Evolutionary conservation across 2,797 vertebrate genomes (phyloP).

Genomic region (Sebastes variabilis): DNA sequence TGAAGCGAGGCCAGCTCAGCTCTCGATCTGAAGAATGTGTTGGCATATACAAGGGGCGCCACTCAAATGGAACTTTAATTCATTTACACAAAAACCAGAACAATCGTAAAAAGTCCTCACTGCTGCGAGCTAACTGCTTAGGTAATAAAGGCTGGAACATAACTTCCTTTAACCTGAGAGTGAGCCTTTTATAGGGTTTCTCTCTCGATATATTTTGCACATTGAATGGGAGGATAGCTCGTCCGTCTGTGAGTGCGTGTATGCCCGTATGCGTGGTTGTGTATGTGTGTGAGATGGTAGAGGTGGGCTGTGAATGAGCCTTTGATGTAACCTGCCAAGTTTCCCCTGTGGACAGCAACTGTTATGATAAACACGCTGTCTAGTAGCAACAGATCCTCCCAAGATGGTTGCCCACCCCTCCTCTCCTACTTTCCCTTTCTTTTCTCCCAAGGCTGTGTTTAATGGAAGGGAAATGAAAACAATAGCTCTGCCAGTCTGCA

Average conservation of each 20-base stretch:
- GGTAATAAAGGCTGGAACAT: constrained; percentile 69
- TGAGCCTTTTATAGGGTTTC: constrained; percentile 44
- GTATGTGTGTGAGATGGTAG: constrained; percentile 67
- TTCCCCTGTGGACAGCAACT: constrained; percentile 82
- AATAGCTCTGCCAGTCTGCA: constrained; percentile 71
- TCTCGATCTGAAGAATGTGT: constrained; percentile 82
- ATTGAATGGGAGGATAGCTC: constrained; percentile 30
- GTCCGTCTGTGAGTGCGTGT: constrained; percentile 22
- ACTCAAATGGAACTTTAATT: constrained; percentile 82
- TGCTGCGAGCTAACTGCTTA: constrained; percentile 67
- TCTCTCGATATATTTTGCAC: constrained; percentile 29
- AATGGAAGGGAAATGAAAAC: constrained; percentile 81
- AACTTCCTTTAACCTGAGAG: constrained; percentile 68
- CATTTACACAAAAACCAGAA: constrained; percentile 78
- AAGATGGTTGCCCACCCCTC: constrained; percentile 68
- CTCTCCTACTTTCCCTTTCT: constrained; percentile 51
- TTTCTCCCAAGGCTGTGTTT: constrained; percentile 69
- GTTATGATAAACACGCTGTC: constrained; percentile 83
- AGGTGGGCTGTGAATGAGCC: constrained; percentile 76
- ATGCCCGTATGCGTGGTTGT: constrained; percentile 10
- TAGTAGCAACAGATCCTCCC: constrained; percentile 80
- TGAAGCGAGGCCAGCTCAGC: constrained; percentile 73
- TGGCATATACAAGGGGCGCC: constrained; percentile 82
- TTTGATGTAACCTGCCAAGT: constrained; percentile 80
- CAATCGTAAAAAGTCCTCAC: constrained; percentile 76